phyloP scores from a whole-genome alignment of 1,140 invertebrate genomes.

The Gryon sp. region DNA sequence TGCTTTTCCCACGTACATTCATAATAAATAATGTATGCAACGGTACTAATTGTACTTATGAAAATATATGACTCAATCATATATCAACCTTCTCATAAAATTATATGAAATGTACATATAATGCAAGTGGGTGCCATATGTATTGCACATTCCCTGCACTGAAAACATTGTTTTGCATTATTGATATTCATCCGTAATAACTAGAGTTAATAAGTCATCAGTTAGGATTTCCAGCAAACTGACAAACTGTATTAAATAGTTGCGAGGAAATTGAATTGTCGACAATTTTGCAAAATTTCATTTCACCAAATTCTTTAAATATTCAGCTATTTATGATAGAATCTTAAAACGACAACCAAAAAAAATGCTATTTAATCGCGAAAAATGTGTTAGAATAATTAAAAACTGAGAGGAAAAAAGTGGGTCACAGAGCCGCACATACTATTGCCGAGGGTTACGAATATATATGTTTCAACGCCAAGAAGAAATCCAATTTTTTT shows the following conservation, averaged over 20 bases:
- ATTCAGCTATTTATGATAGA: too few species aligned
- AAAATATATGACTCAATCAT: slow-evolving; percentile 42
- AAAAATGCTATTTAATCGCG: too few species aligned
- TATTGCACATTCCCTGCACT: neutral
- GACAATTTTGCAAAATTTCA: slow-evolving; percentile 13
- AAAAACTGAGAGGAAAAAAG: too few species aligned
- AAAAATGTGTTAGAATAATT: too few species aligned
- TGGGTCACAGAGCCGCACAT: too few species aligned
- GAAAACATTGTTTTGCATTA: slow-evolving; percentile 14
- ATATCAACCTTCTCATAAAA: slow-evolving; percentile 33
- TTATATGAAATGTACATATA: slow-evolving; percentile 29
- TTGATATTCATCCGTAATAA: too few species aligned
- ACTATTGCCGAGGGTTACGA: too few species aligned
- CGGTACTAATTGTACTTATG: slow-evolving; percentile 42
- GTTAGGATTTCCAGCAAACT: slow-evolving; percentile 12
- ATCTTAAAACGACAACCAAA: too few species aligned
- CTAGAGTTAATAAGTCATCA: slow-evolving; percentile 18
- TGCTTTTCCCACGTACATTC: slow-evolving; percentile 2
- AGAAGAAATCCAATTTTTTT: too few species aligned
- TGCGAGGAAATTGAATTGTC: neutral
- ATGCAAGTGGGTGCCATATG: slow-evolving; percentile 6
- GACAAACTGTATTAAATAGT: too few species aligned
- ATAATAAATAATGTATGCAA: slow-evolving; percentile 37
- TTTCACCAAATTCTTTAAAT: neutral
- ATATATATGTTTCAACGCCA: too few species aligned